These are phyloP conservation scores for Napeogenes inachia DNA, from an alignment of 2,888 invertebrate species.

Conservation along the genomic window DNA sequence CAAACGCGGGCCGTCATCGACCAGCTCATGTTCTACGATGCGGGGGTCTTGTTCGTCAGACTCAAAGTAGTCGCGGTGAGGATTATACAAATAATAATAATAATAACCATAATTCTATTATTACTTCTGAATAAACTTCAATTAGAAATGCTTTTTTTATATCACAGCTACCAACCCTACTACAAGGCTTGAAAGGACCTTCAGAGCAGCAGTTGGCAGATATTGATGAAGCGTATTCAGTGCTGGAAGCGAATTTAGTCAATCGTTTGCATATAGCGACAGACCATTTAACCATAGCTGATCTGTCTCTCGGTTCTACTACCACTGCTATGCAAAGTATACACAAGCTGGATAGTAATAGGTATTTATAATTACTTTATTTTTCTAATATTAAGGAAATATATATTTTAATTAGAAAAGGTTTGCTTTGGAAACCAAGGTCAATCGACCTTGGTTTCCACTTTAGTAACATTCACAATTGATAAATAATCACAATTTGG, in stretches of 20 bases:
- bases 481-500: too few relatives aligned
- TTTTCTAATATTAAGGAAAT: too few relatives aligned
- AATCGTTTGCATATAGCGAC: conserved; percentile 35
- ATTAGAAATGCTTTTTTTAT: background rate
- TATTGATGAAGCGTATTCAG: conserved; percentile 39
- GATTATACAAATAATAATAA: too few relatives aligned
- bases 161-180: conserved; percentile 39
- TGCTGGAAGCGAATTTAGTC: conserved; percentile 41
- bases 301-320: conserved; percentile 42
- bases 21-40: conserved; percentile 48
- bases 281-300: conserved; percentile 45
- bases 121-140: background rate
- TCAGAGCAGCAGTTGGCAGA: conserved; percentile 31
- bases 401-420: too few relatives aligned
- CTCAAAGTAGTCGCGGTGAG: conserved; percentile 46
- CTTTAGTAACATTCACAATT: too few relatives aligned
- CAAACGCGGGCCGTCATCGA: conserved; percentile 42
- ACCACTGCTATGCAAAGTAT: conserved; percentile 35
- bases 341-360: conserved; percentile 37
- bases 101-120: too few relatives aligned
- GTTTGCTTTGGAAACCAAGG: too few relatives aligned
- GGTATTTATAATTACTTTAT: conserved; percentile 27
- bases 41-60: conserved; percentile 45
- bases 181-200: conserved; percentile 34
- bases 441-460: too few relatives aligned